Percentiles rank a stretch among this genome's conserved stretches.
phyloP scores from a whole-genome alignment of 2,797 vertebrate species.

The Squalus acanthias region DNA sequence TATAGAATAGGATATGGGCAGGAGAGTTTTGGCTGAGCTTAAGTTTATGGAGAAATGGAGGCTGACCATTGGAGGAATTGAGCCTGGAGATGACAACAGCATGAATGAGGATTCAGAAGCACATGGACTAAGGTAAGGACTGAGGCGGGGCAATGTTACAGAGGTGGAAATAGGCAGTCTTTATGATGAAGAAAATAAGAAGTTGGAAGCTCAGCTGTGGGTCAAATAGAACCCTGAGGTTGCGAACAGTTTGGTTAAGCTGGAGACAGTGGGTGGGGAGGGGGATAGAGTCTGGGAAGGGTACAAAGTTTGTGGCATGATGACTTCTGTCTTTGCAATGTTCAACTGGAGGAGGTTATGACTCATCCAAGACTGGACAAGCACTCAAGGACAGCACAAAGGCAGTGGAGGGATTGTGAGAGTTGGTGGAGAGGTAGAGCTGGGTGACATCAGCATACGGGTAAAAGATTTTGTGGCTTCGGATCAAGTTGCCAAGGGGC shows the following conservation, averaged over 20 bases:
- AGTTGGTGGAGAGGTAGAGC: background rate
- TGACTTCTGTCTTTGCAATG: background rate
- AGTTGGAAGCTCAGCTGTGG: background rate
- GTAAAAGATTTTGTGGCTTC: background rate
- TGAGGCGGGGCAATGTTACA: no score
- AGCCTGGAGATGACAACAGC: background rate
- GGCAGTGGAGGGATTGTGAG: background rate
- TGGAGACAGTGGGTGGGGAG: background rate
- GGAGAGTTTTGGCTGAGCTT: background rate
- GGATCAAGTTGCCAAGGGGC: background rate
- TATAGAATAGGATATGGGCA: background rate
- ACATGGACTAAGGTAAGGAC: background rate
- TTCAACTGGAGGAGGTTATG: background rate
- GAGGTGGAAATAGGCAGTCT: background rate
- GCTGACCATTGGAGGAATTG: background rate
- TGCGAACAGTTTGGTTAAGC: background rate
- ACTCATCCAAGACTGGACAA: background rate
- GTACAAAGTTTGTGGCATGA: background rate
- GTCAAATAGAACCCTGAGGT: background rate
- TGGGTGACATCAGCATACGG: background rate
- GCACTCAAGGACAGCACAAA: background rate
- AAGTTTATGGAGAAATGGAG: background rate
- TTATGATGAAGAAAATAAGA: background rate
- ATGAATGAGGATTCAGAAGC: background rate
- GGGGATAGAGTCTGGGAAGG: background rate